These are phyloP conservation scores for Odocoileus hemionus DNA, from an alignment of 2,113 vertebrate genomes.

Conservation along the genomic window DNA sequence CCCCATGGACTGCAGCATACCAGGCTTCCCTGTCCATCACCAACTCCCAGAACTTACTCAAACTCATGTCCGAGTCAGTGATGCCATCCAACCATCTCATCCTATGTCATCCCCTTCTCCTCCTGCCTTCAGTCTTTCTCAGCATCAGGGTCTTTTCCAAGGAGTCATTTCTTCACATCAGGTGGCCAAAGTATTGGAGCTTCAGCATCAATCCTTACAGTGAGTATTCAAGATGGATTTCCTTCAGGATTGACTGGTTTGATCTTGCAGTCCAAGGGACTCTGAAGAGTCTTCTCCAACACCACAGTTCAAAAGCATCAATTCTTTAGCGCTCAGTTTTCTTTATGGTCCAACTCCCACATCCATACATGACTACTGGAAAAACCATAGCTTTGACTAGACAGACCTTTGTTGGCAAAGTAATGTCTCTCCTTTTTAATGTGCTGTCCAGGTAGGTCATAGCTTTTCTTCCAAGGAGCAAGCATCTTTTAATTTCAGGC, in stretches of 20 bases:
- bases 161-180: neutral
- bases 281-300: neutral
- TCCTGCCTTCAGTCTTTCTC: neutral
- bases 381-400: neutral
- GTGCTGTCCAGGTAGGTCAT: neutral
- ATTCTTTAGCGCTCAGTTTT: neutral
- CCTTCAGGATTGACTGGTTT: neutral
- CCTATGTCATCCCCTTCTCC: neutral
- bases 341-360: neutral
- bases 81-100: neutral
- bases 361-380: neutral
- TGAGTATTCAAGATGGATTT: neutral
- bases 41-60: neutral
- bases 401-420: neutral
- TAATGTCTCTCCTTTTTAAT: neutral
- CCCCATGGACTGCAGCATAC: neutral
- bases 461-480: neutral
- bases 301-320: neutral
- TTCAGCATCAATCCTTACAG: neutral
- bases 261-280: neutral
- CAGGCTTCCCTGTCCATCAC: neutral
- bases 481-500: neutral
- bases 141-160: neutral
- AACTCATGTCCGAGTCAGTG: neutral
- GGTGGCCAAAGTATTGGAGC: neutral